Evolutionary conservation across 2,888 invertebrate species (phyloP).

Genomic region (Ornithoptera priamus): DNA sequence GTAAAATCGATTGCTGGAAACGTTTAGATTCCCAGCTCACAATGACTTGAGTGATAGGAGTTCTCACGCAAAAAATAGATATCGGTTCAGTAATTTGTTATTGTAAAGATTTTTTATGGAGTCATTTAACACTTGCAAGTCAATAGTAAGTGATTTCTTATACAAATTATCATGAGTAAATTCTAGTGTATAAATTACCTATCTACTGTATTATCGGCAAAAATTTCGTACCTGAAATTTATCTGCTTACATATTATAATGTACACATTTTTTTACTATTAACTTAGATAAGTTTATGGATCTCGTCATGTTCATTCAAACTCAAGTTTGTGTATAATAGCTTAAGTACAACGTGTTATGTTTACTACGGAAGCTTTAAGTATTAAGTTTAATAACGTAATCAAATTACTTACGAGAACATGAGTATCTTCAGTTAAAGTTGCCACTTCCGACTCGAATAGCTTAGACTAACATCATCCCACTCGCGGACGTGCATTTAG

Average conservation of each 20-base stretch:
- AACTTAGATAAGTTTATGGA: background rate
- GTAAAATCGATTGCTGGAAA: slow-evolving; percentile 17
- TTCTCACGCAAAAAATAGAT: slow-evolving; percentile 27
- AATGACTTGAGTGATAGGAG: slow-evolving; percentile 11
- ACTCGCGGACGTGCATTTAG: background rate
- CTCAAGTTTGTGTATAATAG: background rate
- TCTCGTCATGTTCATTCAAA: background rate
- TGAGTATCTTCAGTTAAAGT: slow-evolving; percentile 1
- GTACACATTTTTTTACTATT: background rate
- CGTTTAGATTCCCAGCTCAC: slow-evolving; percentile 9
- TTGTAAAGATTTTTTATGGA: slow-evolving; percentile 7
- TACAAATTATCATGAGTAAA: background rate
- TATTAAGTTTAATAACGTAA: background rate
- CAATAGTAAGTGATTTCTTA: slow-evolving; percentile 14
- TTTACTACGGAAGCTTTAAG: slow-evolving; percentile 11
- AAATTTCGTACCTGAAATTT: background rate
- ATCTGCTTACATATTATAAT: no score
- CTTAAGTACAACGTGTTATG: background rate
- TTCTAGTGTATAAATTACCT: background rate
- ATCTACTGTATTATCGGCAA: background rate
- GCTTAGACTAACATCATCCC: background rate
- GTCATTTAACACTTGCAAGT: slow-evolving; percentile 15
- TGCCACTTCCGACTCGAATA: slow-evolving; percentile 17
- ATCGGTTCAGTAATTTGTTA: slow-evolving; percentile 6
- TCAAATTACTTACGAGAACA: background rate